Evolutionary conservation across 2,113 vertebrate species (phyloP).

Genomic region (Oncorhynchus kisutch): DNA sequence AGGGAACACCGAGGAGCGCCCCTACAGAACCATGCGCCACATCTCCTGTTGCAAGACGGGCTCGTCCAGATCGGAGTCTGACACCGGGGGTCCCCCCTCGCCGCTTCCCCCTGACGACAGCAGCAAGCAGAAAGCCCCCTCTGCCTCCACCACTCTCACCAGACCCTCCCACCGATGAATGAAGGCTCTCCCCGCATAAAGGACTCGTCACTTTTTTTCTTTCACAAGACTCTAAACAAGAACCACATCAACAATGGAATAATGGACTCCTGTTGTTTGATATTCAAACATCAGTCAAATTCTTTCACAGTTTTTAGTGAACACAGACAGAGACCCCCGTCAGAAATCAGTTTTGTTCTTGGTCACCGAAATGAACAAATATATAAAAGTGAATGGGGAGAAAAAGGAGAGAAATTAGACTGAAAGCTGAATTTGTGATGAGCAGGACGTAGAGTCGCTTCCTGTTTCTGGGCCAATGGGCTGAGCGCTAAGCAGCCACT

Average conservation of each 20-base stretch:
- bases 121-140: slow-evolving; percentile 59
- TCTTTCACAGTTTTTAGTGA: slow-evolving; percentile 94
- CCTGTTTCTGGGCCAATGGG: no score
- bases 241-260: slow-evolving; percentile 16
- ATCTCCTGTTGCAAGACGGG: slow-evolving; percentile 78
- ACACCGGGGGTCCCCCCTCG: slow-evolving; percentile 57
- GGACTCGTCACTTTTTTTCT: not conserved
- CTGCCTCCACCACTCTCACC: slow-evolving; percentile 23
- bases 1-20: slow-evolving; percentile 47
- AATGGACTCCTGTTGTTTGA: slow-evolving; percentile 86
- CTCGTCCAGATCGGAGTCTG: slow-evolving; percentile 68
- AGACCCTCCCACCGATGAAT: slow-evolving; percentile 78
- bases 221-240: slow-evolving; percentile 18
- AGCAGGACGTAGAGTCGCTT: no score
- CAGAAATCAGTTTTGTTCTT: no score
- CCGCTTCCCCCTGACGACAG: slow-evolving; percentile 58
- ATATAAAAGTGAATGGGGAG: no score
- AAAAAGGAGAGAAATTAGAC: no score
- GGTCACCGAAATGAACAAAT: no score
- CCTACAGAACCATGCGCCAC: slow-evolving; percentile 75
- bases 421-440: no score
- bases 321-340: slow-evolving; percentile 39
- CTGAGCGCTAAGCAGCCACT: no score
- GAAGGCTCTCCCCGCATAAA: slow-evolving; percentile 20
- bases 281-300: slow-evolving; percentile 91